Conservation (phyloP, 2,113 vertebrate genomes). For the Semicossyphus pulcher region DNA sequence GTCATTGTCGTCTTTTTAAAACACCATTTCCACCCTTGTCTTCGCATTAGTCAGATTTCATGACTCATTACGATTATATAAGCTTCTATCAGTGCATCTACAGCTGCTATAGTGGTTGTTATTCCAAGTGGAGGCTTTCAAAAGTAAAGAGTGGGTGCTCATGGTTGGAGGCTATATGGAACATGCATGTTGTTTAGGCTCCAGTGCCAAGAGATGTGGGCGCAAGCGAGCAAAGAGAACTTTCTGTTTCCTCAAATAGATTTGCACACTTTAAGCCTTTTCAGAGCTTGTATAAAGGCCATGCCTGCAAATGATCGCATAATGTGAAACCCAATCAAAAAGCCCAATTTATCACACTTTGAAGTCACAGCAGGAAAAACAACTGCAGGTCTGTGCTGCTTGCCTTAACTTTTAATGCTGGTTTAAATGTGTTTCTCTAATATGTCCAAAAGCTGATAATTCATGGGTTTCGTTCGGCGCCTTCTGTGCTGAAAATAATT, state of each 20-base stretch:
- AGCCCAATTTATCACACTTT: neutral
- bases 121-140: neutral
- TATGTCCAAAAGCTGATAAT: neutral
- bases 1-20: too few species aligned
- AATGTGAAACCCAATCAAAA: neutral
- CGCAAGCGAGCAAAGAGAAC: conserved; percentile 31
- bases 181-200: conserved; percentile 43
- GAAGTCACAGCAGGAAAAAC: too few species aligned
- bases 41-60: neutral
- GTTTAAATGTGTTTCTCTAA: too few species aligned
- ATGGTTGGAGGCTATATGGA: conserved; percentile 30
- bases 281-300: neutral
- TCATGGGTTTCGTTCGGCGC: neutral
- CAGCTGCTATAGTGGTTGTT: neutral
- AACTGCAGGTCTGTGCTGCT: too few species aligned
- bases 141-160: conserved; percentile 20
- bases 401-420: too few species aligned
- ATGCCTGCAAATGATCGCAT: neutral
- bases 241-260: conserved; percentile 38
- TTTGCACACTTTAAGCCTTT: neutral
- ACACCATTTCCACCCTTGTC: neutral
- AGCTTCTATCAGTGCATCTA: neutral
- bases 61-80: neutral
- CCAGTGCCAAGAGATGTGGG: conserved; percentile 42
- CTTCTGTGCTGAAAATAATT: too few species aligned